Evolutionary conservation across 2,797 vertebrate species (phyloP).

Genomic region (Neosalanx taihuensis): DNA sequence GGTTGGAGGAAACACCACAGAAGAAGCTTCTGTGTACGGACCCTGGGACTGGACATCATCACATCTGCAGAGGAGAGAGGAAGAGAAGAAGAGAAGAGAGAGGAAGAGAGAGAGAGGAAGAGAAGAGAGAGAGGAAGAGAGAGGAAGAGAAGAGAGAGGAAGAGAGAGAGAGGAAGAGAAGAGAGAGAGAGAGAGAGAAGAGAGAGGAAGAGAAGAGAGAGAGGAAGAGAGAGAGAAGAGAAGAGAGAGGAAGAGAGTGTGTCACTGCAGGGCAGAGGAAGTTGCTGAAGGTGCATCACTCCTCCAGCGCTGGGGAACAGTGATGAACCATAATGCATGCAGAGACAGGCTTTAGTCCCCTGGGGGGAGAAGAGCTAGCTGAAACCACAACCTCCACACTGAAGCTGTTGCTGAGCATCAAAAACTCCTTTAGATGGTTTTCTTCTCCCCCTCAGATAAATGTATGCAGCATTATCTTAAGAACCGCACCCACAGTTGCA

Average conservation of each 20-base stretch:
- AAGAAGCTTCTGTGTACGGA: slow-evolving; percentile 43
- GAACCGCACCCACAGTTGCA: too few relatives aligned
- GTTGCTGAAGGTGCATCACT: too few relatives aligned
- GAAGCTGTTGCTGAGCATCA: too few relatives aligned
- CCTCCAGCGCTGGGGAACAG: too few relatives aligned
- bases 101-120: background rate
- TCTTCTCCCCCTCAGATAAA: too few relatives aligned
- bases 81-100: background rate
- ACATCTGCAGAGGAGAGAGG: slow-evolving; percentile 41
- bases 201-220: background rate
- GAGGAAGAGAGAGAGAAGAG: background rate
- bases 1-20: slow-evolving; percentile 9
- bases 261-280: background rate
- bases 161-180: background rate
- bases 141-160: background rate
- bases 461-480: too few relatives aligned
- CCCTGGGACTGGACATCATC: slow-evolving; percentile 45
- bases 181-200: background rate
- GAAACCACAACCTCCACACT: too few relatives aligned
- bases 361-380: too few relatives aligned
- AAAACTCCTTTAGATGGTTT: too few relatives aligned
- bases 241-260: background rate
- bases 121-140: slow-evolving; percentile 2
- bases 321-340: too few relatives aligned
- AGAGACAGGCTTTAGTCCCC: too few relatives aligned